These are phyloP conservation scores for Lagria hirta DNA, from an alignment of 2,888 invertebrate species.

Conservation along the genomic window DNA sequence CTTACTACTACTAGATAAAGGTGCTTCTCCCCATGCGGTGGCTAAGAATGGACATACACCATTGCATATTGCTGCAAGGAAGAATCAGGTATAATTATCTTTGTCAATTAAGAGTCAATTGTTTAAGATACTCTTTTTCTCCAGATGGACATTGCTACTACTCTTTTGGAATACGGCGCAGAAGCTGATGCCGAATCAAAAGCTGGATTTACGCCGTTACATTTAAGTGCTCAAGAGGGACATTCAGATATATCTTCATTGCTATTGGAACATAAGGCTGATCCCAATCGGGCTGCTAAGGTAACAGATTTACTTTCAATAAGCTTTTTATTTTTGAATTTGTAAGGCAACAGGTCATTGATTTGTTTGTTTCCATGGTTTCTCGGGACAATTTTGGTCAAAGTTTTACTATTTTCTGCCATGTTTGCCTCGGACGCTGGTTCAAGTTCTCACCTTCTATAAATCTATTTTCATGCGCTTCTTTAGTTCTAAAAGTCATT, in stretches of 20 bases:
- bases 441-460: no score
- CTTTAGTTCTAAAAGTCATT: no score
- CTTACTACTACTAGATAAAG: slow-evolving; percentile 82
- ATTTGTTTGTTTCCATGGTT: no score
- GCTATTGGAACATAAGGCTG: slow-evolving; percentile 90
- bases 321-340: no score
- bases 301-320: slow-evolving; percentile 3
- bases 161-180: slow-evolving; percentile 93
- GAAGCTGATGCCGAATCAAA: slow-evolving; percentile 95
- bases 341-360: no score
- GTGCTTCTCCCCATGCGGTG: slow-evolving; percentile 83
- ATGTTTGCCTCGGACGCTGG: no score
- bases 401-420: no score
- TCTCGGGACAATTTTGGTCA: no score
- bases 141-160: slow-evolving; percentile 97
- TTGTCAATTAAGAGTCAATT: not conserved
- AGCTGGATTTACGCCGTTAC: slow-evolving; percentile 96
- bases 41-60: slow-evolving; percentile 99
- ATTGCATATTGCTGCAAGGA: slow-evolving; percentile 99
- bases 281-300: slow-evolving; percentile 85
- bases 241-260: slow-evolving; percentile 96
- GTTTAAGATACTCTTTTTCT: slow-evolving; percentile 3
- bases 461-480: no score
- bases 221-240: slow-evolving; percentile 93
- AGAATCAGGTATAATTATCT: slow-evolving; percentile 62